Evolutionary conservation across 2,888 invertebrate species (phyloP), one percentile per base, ranked within the genome.

Genomic region (Hipparchia sbordonii): DNA sequence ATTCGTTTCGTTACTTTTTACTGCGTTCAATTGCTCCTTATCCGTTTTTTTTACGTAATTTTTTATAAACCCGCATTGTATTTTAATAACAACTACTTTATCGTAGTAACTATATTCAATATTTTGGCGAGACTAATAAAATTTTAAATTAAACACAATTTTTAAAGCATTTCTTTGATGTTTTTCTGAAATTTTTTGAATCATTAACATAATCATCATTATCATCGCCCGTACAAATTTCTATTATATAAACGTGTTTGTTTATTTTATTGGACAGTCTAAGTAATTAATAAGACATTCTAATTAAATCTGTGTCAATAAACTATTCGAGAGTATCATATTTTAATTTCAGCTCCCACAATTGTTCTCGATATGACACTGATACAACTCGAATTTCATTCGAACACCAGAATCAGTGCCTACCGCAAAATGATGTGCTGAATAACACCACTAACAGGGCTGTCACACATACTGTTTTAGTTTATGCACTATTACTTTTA

Each of bases 291-390:
- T 39, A 4, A 39, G 39, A 39, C 39, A 39, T 39, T 39, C 39
- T 39, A 39, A 39, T 33, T 33, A 9, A 52, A 52, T 51, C 51
- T 52, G 51, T 52, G 65, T 33, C 52, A 65, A 23, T 9, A 33
- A 9, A 23, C 54, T 23, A 56, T 67, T 45, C 8, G 13, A 23
- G 48, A 10, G 23, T 57, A 67, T 57, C 59, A 23, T 48, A 48
- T 59, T 59, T 59, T 59, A 48, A 67, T 48, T 52, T 66, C 48
- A 66, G 60, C 70, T 72, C 70, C 63, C 70, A 72, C 70, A 72
- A 67, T 72, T 63, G 48, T 67, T 67, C 57, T 65, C 70, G 57
- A 66, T 71, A 65, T 74, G 70, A 70, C 67, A 70, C 72, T 10
- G 59, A 70, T 67, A 48, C 48, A 59, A 60, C 72, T 73, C 70